phyloP scores from a whole-genome alignment of 92 coral and sea anemone species.

The Umimayanthus chanpuru region DNA sequence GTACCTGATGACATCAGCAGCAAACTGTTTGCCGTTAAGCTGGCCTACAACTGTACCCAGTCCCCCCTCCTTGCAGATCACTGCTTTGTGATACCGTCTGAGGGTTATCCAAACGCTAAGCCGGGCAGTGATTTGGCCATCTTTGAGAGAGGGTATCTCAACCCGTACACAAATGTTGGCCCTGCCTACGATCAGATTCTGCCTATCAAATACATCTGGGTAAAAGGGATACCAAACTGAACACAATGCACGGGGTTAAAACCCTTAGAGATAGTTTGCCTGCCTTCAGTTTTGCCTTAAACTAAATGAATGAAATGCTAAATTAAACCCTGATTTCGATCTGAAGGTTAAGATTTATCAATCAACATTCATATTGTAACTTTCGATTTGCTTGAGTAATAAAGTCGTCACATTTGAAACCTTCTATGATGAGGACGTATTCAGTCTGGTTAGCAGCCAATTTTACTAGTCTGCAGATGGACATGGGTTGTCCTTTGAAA shows the following conservation, averaged over 20 bases:
- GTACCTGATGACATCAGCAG: conserved; percentile 4
- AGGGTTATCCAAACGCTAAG: not conserved
- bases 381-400: too few relatives aligned
- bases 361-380: too few relatives aligned
- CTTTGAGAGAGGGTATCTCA: not conserved
- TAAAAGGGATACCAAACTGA: not conserved
- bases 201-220: not conserved
- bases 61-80: not conserved
- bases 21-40: not conserved
- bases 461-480: too few relatives aligned
- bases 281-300: too few relatives aligned
- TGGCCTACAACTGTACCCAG: not conserved
- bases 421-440: too few relatives aligned
- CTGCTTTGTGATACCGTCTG: conserved; percentile 18
- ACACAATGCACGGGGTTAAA: not conserved
- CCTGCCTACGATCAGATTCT: not conserved
- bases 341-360: too few relatives aligned
- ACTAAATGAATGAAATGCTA: too few relatives aligned
- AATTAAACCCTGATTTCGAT: too few relatives aligned
- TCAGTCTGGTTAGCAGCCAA: too few relatives aligned
- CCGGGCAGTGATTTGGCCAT: not conserved
- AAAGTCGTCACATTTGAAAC: too few relatives aligned
- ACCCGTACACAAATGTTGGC: not conserved
- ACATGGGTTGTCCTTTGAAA: too few relatives aligned
- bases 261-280: too few relatives aligned